A percentile compares a stretch with the other conserved stretches of the same genome.
phyloP scores from a whole-genome alignment of 2,113 vertebrate genomes.

The Halcyon senegalensis region DNA sequence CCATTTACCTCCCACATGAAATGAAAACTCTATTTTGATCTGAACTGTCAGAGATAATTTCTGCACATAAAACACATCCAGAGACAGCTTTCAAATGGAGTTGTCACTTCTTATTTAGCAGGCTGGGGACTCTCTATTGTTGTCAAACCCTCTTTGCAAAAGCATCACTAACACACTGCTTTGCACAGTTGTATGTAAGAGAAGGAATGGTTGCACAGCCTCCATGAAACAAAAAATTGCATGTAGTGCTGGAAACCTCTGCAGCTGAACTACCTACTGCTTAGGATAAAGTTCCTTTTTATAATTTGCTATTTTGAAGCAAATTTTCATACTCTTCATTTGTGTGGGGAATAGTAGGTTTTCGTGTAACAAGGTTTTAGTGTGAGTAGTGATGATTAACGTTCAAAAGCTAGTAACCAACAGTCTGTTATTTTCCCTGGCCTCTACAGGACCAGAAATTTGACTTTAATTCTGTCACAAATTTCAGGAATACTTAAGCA shows the following conservation, averaged over 20 bases:
- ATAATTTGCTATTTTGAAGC: not conserved
- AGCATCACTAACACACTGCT: constrained; percentile 72
- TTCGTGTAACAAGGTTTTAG: not conserved
- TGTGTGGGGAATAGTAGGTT: not conserved
- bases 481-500: constrained; percentile 39
- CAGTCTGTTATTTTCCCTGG: constrained; percentile 32
- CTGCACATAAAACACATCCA: constrained; percentile 78
- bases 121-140: constrained; percentile 80
- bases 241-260: not conserved
- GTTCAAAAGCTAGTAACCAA: not conserved
- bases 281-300: not conserved
- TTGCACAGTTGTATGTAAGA: constrained; percentile 40
- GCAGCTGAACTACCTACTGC: not conserved
- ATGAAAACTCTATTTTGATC: constrained; percentile 81
- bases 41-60: constrained; percentile 82
- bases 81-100: constrained; percentile 82
- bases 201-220: not conserved
- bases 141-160: constrained; percentile 84
- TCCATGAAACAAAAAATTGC: constrained; percentile 34
- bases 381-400: not conserved
- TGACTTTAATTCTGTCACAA: constrained; percentile 8
- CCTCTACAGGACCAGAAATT: not conserved
- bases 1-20: constrained; percentile 72
- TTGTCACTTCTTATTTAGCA: constrained; percentile 92
- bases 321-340: not conserved